Evolutionary conservation across 2,888 invertebrate species (phyloP).

Genomic region (Epistrophella euchroma): DNA sequence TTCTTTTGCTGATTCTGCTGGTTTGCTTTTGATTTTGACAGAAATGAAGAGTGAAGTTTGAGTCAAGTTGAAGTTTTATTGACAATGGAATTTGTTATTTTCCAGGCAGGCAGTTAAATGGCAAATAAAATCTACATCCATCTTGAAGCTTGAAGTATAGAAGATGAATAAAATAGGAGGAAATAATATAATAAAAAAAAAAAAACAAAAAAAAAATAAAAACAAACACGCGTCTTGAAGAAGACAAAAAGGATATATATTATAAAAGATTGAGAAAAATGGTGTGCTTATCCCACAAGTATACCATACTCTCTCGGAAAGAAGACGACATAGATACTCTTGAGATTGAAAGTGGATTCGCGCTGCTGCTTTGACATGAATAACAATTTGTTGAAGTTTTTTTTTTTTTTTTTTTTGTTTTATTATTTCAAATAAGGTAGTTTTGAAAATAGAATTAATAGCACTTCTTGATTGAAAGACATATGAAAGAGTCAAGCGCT

Average conservation of each 20-base stretch:
- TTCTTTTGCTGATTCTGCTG: constrained; percentile 10
- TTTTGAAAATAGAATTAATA: constrained; percentile 8
- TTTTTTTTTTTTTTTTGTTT: background rate
- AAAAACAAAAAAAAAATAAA: no score
- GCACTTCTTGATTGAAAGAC: background rate
- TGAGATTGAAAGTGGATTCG: constrained; percentile 29
- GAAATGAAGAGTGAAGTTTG: constrained; percentile 21
- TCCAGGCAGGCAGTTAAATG: constrained; percentile 51
- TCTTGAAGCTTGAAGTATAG: constrained; percentile 1
- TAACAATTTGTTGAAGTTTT: constrained; percentile 45
- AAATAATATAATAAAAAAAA: background rate
- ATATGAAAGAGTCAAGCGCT: no score
- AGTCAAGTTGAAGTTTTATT: constrained; percentile 66
- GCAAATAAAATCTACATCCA: constrained; percentile 45
- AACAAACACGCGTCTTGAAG: background rate
- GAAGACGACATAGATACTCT: constrained; percentile 6
- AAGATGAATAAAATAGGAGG: constrained; percentile 4
- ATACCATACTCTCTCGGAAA: background rate
- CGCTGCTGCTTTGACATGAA: constrained; percentile 26
- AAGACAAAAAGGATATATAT: constrained; percentile 15
- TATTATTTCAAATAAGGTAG: background rate
- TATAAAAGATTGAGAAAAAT: constrained; percentile 1
- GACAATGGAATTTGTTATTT: constrained; percentile 67
- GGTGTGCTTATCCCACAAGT: constrained; percentile 9
- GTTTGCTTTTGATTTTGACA: constrained; percentile 21